These are phyloP conservation scores for Ochropacha duplaris DNA, from an alignment of 2,888 invertebrate species.

Conservation along the genomic window DNA sequence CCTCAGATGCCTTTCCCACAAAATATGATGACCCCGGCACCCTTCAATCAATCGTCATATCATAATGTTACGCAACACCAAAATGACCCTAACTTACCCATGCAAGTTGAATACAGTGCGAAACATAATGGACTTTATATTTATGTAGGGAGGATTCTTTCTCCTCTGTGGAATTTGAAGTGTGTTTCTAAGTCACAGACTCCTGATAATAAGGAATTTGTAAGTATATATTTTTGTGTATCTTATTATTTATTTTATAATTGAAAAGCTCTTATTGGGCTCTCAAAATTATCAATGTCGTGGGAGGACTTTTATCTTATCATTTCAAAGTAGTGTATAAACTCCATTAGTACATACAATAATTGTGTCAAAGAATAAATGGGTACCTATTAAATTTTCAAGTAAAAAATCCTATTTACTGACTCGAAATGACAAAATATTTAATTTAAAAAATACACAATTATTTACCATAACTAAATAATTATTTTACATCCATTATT, in stretches of 20 bases:
- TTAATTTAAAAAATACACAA: too few relatives aligned
- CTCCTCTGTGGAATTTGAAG: conserved; percentile 93
- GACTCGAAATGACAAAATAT: too few relatives aligned
- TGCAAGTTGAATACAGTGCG: conserved; percentile 82
- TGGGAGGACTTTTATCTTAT: too few relatives aligned
- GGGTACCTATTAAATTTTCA: too few relatives aligned
- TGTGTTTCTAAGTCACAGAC: conserved; percentile 85
- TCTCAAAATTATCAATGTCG: too few relatives aligned
- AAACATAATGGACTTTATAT: conserved; percentile 97
- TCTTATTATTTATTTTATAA: background rate
- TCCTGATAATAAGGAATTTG: conserved; percentile 81
- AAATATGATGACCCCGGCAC: conserved; percentile 54
- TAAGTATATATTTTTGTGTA: conserved; percentile 56
- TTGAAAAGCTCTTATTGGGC: too few relatives aligned
- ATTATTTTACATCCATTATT: too few relatives aligned
- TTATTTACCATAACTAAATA: too few relatives aligned
- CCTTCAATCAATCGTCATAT: conserved; percentile 69
- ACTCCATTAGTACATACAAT: too few relatives aligned
- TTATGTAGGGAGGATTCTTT: conserved; percentile 93
- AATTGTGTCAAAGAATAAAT: too few relatives aligned
- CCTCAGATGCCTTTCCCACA: conserved; percentile 66
- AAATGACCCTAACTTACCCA: conserved; percentile 61
- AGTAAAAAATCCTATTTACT: too few relatives aligned
- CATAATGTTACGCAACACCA: conserved; percentile 66
- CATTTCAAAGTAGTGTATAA: too few relatives aligned